These are phyloP conservation scores for Dendroctonus ponderosae DNA, from an alignment of 1,140 invertebrate genomes.

Conservation along the genomic window DNA sequence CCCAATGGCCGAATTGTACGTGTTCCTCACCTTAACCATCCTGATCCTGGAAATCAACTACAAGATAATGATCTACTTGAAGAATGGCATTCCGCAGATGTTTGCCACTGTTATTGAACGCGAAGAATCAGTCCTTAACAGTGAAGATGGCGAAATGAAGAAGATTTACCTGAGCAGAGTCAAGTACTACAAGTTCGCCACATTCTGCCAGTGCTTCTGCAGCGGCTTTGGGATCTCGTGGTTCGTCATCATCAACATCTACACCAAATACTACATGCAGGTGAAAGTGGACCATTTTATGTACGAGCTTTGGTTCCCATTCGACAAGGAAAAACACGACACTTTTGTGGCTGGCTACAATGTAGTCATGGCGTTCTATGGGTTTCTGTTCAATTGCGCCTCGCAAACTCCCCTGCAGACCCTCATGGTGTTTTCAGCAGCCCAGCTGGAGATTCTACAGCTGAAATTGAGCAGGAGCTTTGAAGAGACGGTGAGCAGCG, in stretches of 20 bases:
- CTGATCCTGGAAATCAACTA: slow-evolving; percentile 4
- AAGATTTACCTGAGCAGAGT: background rate
- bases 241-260: background rate
- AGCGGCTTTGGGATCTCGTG: background rate
- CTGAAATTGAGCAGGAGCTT: background rate
- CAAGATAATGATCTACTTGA: slow-evolving; percentile 9
- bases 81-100: slow-evolving; percentile 9
- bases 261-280: background rate
- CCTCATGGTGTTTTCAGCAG: background rate
- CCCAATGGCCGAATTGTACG: background rate
- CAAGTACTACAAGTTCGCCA: background rate
- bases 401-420: background rate
- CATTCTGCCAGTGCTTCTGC: background rate
- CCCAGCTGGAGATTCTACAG: slow-evolving; percentile 7
- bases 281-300: slow-evolving; percentile 1
- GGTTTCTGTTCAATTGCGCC: slow-evolving; percentile 4
- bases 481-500: background rate
- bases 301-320: slow-evolving; percentile 14
- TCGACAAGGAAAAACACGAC: slow-evolving; percentile 3
- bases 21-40: background rate
- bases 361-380: background rate
- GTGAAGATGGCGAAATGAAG: background rate
- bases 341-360: background rate
- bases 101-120: background rate
- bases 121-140: background rate